phyloP scores from a whole-genome alignment of 2,888 invertebrate genomes.

The Tetragonula carbonaria region DNA sequence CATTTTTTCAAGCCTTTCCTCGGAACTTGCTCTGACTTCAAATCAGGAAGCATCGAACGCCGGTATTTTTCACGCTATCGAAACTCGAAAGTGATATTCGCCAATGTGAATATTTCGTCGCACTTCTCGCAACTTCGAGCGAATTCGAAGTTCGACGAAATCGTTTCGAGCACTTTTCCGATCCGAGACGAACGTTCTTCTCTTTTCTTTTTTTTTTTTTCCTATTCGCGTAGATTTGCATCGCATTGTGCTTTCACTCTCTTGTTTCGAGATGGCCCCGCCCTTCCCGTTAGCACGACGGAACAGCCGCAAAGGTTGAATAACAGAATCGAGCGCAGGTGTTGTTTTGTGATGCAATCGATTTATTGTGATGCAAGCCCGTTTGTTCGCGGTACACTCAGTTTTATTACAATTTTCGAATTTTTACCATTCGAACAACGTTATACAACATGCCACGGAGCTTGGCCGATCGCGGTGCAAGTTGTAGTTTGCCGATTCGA shows the following conservation, averaged over 20 bases:
- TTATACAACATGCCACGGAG: background rate
- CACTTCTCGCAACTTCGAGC: background rate
- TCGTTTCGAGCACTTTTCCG: background rate
- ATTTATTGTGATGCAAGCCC: background rate
- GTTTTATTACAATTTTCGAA: background rate
- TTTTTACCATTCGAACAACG: background rate
- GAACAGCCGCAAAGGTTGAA: slow-evolving; percentile 40
- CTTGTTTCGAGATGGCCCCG: slow-evolving; percentile 34
- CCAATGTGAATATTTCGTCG: background rate
- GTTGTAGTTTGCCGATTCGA: too few species aligned
- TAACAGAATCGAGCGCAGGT: slow-evolving; percentile 40
- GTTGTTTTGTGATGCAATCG: slow-evolving; percentile 35
- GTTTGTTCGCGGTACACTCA: background rate
- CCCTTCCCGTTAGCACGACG: slow-evolving; percentile 41
- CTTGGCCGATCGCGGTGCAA: too few species aligned
- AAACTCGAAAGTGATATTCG: slow-evolving; percentile 21
- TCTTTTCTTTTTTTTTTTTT: background rate
- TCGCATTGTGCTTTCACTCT: slow-evolving; percentile 53
- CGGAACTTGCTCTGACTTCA: background rate
- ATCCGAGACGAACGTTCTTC: background rate
- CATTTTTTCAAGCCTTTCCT: background rate
- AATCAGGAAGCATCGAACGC: background rate
- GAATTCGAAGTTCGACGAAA: background rate
- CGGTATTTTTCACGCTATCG: slow-evolving; percentile 23
- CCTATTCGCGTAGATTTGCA: background rate